These are phyloP conservation scores for Sinosuthora webbiana DNA, from an alignment of 2,113 vertebrate species.

Conservation along the genomic window DNA sequence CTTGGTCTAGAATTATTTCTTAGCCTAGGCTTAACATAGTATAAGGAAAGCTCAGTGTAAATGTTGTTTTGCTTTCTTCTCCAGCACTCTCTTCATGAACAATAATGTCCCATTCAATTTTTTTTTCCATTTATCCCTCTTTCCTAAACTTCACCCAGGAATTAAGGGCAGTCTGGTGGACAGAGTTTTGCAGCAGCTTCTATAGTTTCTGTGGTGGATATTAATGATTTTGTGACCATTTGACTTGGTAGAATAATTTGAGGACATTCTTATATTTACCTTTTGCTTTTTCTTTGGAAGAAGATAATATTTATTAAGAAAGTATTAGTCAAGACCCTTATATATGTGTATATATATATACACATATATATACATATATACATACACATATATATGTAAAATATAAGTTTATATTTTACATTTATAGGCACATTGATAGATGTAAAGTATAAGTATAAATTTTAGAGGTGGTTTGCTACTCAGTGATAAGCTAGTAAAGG, in stretches of 20 bases:
- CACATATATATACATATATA: background rate
- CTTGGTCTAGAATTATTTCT: background rate
- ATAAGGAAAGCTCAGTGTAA: background rate
- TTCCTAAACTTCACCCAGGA: background rate
- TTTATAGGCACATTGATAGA: background rate
- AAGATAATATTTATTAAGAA: background rate
- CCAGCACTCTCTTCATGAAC: background rate
- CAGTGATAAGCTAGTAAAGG: background rate
- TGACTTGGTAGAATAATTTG: background rate
- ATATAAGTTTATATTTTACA: background rate
- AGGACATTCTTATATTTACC: background rate
- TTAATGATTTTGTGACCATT: background rate
- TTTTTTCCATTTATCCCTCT: background rate
- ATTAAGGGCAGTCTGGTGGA: background rate
- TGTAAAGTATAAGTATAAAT: background rate
- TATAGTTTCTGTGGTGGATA: background rate
- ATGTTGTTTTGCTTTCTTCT: background rate
- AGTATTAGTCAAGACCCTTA: background rate
- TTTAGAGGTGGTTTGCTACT: background rate
- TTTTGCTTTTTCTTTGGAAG: background rate
- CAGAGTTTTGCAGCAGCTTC: background rate
- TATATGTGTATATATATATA: too few species aligned
- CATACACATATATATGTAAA: background rate
- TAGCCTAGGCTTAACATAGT: rapidly evolving
- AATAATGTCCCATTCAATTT: rapidly evolving